phyloP scores from a whole-genome alignment of 2,113 vertebrate genomes.

The Daboia siamensis region DNA sequence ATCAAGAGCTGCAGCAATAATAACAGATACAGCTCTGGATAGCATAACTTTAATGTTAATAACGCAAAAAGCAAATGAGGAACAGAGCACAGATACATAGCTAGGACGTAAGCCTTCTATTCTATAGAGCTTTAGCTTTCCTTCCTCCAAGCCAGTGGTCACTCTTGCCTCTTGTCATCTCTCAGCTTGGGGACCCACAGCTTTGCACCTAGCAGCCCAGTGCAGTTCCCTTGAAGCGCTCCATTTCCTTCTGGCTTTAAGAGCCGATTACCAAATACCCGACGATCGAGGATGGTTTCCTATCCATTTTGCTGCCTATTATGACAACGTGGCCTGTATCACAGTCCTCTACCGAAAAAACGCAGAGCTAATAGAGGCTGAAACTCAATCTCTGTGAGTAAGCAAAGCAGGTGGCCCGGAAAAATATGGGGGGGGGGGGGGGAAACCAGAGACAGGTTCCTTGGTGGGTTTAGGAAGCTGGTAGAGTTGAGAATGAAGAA shows the following conservation, averaged over 20 bases:
- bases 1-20: neutral
- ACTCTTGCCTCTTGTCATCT: neutral
- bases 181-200: conserved; percentile 63
- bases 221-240: conserved; percentile 70
- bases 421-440: neutral
- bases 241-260: conserved; percentile 68
- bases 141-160: neutral
- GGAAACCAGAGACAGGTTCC: neutral
- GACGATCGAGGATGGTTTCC: conserved; percentile 75
- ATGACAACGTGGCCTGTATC: conserved; percentile 70
- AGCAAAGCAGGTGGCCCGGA: neutral
- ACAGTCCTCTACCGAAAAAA: conserved; percentile 69
- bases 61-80: neutral
- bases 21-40: neutral
- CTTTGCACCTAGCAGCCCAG: conserved; percentile 73
- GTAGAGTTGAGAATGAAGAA: neutral
- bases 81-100: neutral
- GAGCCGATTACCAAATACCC: conserved; percentile 61
- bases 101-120: neutral
- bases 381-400: conserved; percentile 68
- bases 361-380: conserved; percentile 60
- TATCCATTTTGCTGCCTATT: conserved; percentile 75
- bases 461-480: neutral
- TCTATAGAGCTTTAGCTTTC: neutral
- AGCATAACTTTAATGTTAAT: neutral